Percentiles rank a stretch among this genome's conserved stretches.
Evolutionary conservation across 2,797 vertebrate species (phyloP).

Genomic region (Morelia viridis): DNA sequence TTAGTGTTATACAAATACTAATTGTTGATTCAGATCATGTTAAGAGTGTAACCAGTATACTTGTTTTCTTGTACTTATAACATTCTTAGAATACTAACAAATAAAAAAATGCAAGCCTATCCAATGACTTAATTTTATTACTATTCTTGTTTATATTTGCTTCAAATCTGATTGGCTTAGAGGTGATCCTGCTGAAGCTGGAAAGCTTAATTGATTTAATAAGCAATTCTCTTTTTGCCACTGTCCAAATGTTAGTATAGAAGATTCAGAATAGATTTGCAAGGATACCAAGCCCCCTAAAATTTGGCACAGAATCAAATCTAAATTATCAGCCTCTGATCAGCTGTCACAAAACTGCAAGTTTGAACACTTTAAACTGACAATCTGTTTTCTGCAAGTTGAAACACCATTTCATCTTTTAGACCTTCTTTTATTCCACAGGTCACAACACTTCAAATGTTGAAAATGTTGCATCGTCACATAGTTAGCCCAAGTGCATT

Average conservation of each 20-base stretch:
- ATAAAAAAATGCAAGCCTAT: background rate
- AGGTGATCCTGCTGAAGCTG: background rate
- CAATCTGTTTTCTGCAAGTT: background rate
- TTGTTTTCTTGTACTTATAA: background rate
- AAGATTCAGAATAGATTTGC: slow-evolving; percentile 3
- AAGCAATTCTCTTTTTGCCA: background rate
- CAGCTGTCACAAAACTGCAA: slow-evolving; percentile 31
- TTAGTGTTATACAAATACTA: background rate
- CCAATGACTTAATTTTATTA: background rate
- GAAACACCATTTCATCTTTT: slow-evolving; percentile 10
- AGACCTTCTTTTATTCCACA: slow-evolving; percentile 34
- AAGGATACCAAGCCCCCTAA: background rate
- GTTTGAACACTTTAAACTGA: slow-evolving; percentile 22
- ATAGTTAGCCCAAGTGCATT: slow-evolving; percentile 3
- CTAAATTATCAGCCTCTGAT: slow-evolving; percentile 29
- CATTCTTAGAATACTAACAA: background rate
- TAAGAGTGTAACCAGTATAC: background rate
- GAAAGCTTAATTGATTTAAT: slow-evolving; percentile 1
- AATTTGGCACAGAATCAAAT: slow-evolving; percentile 4
- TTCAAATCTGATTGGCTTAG: background rate
- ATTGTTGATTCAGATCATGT: background rate
- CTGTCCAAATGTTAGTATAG: background rate
- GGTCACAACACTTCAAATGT: slow-evolving; percentile 16
- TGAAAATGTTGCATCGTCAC: slow-evolving; percentile 35
- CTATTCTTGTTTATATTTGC: background rate